Evolutionary conservation across 2,797 vertebrate species (phyloP).

Genomic region (Schizopygopsis malacanthus): DNA sequence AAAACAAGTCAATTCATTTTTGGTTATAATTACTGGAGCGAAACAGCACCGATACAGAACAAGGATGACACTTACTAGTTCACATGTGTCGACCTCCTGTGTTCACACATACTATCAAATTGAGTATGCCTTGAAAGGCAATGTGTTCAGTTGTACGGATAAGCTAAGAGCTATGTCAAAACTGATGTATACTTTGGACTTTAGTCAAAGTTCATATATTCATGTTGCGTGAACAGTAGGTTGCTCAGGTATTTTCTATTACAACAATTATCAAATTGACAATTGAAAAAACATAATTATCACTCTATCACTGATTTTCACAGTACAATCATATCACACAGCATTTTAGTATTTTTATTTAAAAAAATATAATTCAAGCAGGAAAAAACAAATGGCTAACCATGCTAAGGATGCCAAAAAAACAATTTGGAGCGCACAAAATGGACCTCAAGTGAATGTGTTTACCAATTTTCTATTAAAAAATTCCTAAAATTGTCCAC

Average conservation of each 20-base stretch:
- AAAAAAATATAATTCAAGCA: background rate
- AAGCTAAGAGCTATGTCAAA: background rate
- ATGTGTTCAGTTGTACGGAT: background rate
- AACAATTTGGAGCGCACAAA: background rate
- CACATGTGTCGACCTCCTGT: background rate
- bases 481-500: background rate
- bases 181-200: background rate
- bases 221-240: background rate
- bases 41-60: background rate
- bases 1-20: background rate
- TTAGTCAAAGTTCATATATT: slow-evolving; percentile 3
- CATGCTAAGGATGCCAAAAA: background rate
- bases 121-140: background rate
- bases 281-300: background rate
- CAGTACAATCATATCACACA: background rate
- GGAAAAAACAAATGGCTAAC: background rate
- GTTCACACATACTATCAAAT: background rate
- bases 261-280: background rate
- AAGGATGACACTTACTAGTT: background rate
- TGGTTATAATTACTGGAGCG: background rate
- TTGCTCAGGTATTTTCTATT: background rate
- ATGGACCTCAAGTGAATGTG: background rate
- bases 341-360: background rate
- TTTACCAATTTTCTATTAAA: slow-evolving; percentile 10
- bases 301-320: background rate